Conservation (phyloP, 2,888 invertebrate genomes). For the Dasysyrphus albostriatus region DNA sequence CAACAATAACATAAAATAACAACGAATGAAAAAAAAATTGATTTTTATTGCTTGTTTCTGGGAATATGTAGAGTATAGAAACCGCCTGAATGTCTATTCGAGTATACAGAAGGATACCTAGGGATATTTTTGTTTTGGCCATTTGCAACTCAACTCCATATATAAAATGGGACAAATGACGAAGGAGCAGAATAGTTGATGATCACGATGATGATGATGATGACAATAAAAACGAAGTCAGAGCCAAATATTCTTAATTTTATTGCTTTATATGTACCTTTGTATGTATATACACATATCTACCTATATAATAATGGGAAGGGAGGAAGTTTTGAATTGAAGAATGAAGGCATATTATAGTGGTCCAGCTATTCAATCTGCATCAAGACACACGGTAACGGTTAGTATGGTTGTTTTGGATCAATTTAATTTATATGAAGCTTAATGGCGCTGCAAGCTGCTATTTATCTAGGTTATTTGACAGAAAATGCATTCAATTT, state of each 20-base stretch:
- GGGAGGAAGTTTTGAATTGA: not conserved
- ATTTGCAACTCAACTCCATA: constrained; percentile 61
- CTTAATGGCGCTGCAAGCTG: constrained; percentile 26
- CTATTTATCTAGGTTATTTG: constrained; percentile 2
- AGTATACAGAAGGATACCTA: constrained; percentile 15
- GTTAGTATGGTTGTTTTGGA: constrained; percentile 50
- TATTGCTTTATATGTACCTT: constrained; percentile 26
- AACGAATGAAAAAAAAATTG: constrained; percentile 47
- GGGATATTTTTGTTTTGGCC: constrained; percentile 39
- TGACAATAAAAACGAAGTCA: constrained; percentile 44
- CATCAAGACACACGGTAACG: constrained; percentile 23
- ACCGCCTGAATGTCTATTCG: constrained; percentile 63
- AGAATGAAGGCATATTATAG: constrained; percentile 2
- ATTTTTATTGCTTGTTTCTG: constrained; percentile 69
- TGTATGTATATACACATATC: too few species aligned
- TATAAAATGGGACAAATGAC: not conserved
- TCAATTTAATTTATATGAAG: constrained; percentile 58
- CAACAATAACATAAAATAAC: constrained; percentile 6
- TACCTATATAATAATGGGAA: not conserved
- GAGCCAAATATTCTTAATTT: constrained; percentile 62
- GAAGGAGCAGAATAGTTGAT: constrained; percentile 27
- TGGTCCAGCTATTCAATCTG: constrained; percentile 39
- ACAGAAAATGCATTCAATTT: constrained; percentile 32
- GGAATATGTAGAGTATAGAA: constrained; percentile 55
- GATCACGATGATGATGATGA: constrained; percentile 41